Percentiles rank a stretch among this genome's conserved stretches.
phyloP scores from a whole-genome alignment of 2,797 vertebrate genomes.

The Sternarchorhynchus goeldii region DNA sequence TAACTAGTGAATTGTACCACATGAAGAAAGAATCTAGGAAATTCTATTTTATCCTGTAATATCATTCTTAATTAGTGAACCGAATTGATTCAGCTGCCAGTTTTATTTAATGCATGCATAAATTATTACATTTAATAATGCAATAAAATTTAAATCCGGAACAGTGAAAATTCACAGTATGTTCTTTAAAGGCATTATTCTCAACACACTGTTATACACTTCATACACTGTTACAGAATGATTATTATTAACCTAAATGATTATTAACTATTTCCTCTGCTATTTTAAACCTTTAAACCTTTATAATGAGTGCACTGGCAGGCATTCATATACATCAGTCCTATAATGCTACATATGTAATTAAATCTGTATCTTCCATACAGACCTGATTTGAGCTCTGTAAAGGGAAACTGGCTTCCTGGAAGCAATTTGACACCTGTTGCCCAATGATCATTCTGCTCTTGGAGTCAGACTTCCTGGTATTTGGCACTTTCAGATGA shows the following conservation, averaged over 20 bases:
- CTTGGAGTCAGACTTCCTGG: constrained; percentile 4
- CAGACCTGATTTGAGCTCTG: neutral
- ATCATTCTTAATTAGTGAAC: too few relatives aligned
- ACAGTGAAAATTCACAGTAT: neutral
- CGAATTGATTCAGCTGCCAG: too few relatives aligned
- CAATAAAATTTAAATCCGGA: too few relatives aligned
- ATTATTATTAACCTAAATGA: too few relatives aligned
- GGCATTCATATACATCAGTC: neutral
- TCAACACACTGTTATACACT: neutral
- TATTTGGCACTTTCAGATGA: constrained; percentile 9
- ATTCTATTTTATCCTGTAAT: too few relatives aligned
- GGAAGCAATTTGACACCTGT: constrained; percentile 21
- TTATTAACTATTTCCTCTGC: too few relatives aligned
- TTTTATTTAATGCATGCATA: too few relatives aligned
- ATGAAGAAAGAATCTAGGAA: too few relatives aligned
- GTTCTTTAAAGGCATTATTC: neutral
- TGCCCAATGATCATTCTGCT: constrained; percentile 13
- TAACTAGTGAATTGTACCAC: too few relatives aligned
- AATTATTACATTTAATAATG: too few relatives aligned
- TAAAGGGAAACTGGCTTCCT: constrained; percentile 4
- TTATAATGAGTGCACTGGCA: neutral
- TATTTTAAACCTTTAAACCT: neutral
- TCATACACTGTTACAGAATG: too few relatives aligned
- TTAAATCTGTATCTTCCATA: neutral
- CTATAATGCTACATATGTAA: neutral